Conservation (phyloP, 2,888 invertebrate genomes). For the Beris morrisii region DNA sequence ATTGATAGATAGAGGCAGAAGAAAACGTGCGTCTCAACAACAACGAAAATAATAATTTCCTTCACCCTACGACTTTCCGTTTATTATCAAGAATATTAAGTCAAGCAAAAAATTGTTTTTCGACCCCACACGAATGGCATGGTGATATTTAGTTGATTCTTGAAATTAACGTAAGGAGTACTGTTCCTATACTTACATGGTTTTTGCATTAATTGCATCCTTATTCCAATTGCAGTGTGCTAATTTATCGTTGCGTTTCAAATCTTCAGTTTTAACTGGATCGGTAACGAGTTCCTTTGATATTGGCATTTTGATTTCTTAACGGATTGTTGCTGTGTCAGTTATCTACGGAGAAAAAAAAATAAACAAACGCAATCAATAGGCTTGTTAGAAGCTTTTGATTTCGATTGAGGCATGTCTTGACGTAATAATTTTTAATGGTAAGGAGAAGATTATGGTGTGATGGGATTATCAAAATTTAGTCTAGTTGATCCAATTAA, state of each 20-base stretch:
- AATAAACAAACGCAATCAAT: neutral
- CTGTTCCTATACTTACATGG: slow-evolving; percentile 6
- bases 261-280: neutral
- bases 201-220: neutral
- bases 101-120: neutral
- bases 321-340: neutral
- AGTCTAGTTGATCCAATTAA: neutral
- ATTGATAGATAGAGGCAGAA: no score
- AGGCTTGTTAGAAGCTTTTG: neutral
- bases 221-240: slow-evolving; percentile 18
- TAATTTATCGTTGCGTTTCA: slow-evolving; percentile 1
- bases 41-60: no score
- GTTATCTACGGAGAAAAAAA: slow-evolving; percentile 1
- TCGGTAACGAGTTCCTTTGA: neutral
- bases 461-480: neutral
- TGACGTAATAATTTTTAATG: neutral
- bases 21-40: no score
- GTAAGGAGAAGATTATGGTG: neutral
- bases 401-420: neutral
- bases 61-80: no score
- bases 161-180: no score
- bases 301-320: slow-evolving; percentile 8
- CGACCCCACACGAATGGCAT: slow-evolving; percentile 17
- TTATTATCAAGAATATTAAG: no score
- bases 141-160: no score